phyloP scores from a whole-genome alignment of 1,140 invertebrate genomes.

The Diprion similis region DNA sequence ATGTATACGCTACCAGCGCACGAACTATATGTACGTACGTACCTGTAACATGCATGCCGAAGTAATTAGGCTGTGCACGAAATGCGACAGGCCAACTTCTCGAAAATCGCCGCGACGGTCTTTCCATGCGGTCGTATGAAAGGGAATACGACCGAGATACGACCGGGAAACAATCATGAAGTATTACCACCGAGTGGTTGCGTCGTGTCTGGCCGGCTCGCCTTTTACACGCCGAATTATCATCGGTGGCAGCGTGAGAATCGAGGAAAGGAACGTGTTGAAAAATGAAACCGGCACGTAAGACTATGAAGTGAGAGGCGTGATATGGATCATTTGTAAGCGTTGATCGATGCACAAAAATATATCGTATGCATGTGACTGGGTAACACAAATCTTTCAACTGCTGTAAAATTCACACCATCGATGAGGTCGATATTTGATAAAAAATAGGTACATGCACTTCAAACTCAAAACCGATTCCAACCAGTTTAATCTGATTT shows the following conservation, averaged over 20 bases:
- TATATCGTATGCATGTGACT: no score
- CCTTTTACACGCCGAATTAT: slow-evolving; percentile 7
- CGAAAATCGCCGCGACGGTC: neutral
- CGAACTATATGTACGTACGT: no score
- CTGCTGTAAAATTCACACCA: no score
- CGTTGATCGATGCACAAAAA: neutral
- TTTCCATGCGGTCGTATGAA: neutral
- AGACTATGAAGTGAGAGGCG: neutral
- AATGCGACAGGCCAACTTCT: neutral
- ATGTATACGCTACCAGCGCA: no score
- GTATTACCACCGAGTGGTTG: neutral
- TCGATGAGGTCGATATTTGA: no score
- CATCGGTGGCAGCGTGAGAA: neutral
- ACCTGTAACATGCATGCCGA: no score
- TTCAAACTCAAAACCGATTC: no score
- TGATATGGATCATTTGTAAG: neutral
- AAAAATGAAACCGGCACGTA: neutral
- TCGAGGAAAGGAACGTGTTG: neutral
- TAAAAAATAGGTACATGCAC: no score
- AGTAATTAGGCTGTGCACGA: neutral
- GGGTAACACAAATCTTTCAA: no score
- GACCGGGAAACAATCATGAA: neutral
- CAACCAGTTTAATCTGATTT: no score
- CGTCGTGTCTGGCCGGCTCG: neutral
- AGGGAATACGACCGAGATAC: slow-evolving; percentile 1